These are phyloP conservation scores for Otocyon megalotis DNA, from an alignment of 2,113 vertebrate genomes.

Conservation along the genomic window DNA sequence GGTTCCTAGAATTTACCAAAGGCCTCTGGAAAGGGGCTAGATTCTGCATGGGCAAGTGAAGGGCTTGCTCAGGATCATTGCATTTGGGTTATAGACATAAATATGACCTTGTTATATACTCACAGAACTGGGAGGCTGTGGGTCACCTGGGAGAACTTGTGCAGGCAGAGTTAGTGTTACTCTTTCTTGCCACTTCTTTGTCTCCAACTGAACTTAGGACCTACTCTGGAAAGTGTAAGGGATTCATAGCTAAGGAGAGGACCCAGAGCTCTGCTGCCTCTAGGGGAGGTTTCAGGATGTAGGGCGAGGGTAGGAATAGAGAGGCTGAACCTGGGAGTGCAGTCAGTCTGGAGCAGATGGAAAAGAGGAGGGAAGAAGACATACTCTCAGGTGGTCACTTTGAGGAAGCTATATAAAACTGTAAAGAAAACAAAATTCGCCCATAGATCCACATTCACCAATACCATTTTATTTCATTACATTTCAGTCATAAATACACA, in stretches of 20 bases:
- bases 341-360: not conserved
- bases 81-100: not conserved
- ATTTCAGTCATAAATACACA: not conserved
- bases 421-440: slow-evolving; percentile 12
- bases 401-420: not conserved
- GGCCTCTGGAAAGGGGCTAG: not conserved
- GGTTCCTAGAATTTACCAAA: not conserved
- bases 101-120: not conserved
- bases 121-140: not conserved
- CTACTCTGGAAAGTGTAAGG: not conserved
- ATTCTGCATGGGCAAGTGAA: not conserved
- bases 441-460: not conserved
- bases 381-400: not conserved
- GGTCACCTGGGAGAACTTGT: not conserved
- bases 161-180: not conserved
- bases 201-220: not conserved
- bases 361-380: not conserved
- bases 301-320: not conserved
- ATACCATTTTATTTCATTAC: not conserved
- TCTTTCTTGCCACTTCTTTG: not conserved
- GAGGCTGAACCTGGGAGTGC: rapidly evolving
- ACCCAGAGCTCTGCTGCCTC: not conserved
- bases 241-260: not conserved
- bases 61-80: not conserved
- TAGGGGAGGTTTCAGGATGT: not conserved